phyloP scores from a whole-genome alignment of 2,113 vertebrate species.

The Parus major region DNA sequence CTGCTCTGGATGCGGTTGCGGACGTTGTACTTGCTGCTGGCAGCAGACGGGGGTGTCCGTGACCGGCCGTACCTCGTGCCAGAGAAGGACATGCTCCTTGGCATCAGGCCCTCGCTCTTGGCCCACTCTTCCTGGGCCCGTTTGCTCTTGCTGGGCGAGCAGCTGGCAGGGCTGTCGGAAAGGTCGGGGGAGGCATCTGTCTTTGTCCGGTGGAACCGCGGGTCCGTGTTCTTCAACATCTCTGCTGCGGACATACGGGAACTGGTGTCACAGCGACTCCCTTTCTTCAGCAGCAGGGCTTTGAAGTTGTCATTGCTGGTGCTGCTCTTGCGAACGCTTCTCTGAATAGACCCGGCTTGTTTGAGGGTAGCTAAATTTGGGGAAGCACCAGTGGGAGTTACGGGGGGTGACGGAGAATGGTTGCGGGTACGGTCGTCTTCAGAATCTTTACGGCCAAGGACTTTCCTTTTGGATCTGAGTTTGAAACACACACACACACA shows the following conservation, averaged over 20 bases:
- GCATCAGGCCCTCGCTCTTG: constrained; percentile 82
- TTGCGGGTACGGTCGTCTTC: constrained; percentile 86
- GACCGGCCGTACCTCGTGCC: constrained; percentile 86
- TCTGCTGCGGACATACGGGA: constrained; percentile 94
- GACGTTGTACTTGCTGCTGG: constrained; percentile 94
- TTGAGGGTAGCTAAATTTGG: constrained; percentile 77
- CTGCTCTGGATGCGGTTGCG: constrained; percentile 94
- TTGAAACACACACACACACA: background rate
- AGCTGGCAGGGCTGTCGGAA: constrained; percentile 69
- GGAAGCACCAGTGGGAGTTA: constrained; percentile 82
- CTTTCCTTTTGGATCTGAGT: constrained; percentile 94
- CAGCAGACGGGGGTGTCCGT: constrained; percentile 90
- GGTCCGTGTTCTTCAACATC: constrained; percentile 94
- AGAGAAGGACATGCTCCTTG: constrained; percentile 81
- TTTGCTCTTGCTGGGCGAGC: constrained; percentile 77
- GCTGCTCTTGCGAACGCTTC: constrained; percentile 88
- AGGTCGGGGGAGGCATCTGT: constrained; percentile 70
- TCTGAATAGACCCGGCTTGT: constrained; percentile 88
- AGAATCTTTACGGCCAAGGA: constrained; percentile 93
- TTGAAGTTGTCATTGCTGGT: constrained; percentile 98
- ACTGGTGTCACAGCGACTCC: constrained; percentile 88
- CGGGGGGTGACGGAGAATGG: constrained; percentile 85
- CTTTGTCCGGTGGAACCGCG: constrained; percentile 82
- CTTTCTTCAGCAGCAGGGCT: constrained; percentile 95
- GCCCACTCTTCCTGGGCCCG: constrained; percentile 87